Evolutionary conservation across 2,797 vertebrate species (phyloP).

Genomic region (Lithobates sylvaticus): DNA sequence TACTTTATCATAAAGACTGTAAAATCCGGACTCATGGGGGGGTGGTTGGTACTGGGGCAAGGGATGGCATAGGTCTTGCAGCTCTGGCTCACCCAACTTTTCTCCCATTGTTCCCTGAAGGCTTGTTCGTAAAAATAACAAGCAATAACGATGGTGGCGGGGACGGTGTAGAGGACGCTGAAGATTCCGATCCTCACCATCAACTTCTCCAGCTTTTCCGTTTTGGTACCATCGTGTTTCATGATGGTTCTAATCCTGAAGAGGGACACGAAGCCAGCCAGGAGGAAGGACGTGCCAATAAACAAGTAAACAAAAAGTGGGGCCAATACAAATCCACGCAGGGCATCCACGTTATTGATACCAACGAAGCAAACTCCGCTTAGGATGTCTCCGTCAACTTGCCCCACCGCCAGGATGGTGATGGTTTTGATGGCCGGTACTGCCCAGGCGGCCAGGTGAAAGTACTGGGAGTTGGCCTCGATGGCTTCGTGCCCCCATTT

Average conservation of each 20-base stretch:
- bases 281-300: conserved; percentile 92
- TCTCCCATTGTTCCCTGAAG: conserved; percentile 95
- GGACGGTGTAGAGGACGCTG: conserved; percentile 93
- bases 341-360: conserved; percentile 91
- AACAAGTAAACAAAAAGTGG: conserved; percentile 94
- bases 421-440: conserved; percentile 96
- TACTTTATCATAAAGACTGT: conserved; percentile 99
- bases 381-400: conserved; percentile 92
- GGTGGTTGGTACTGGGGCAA: conserved; percentile 83
- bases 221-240: conserved; percentile 96
- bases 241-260: conserved; percentile 96
- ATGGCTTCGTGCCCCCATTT: conserved; percentile 98
- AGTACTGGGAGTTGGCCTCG: conserved; percentile 96
- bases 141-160: conserved; percentile 94
- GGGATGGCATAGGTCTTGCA: conserved; percentile 93
- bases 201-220: conserved; percentile 94
- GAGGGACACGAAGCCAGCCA: conserved; percentile 94
- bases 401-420: conserved; percentile 90
- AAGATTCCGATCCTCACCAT: conserved; percentile 96
- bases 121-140: conserved; percentile 98
- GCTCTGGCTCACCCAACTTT: conserved; percentile 89
- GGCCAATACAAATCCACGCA: conserved; percentile 92
- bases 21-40: conserved; percentile 91
- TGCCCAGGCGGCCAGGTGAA: conserved; percentile 95
- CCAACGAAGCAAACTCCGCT: conserved; percentile 95